Evolutionary conservation across 1,140 invertebrate genomes (phyloP), one percentile per base, ranked within the genome.

Genomic region (Rhynchophorus ferrugineus): DNA sequence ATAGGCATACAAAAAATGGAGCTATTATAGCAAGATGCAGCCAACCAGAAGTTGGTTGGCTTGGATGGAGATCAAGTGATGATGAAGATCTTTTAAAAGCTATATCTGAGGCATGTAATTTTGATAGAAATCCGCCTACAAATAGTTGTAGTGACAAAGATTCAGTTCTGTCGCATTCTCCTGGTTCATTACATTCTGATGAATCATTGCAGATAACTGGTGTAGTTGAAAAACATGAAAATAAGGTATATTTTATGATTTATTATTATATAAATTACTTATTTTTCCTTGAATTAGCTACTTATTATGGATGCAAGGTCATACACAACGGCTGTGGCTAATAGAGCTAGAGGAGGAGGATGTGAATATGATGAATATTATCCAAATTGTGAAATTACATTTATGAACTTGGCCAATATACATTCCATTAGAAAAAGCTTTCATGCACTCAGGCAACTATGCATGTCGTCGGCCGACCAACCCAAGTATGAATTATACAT

Each of bases 351-450:
- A 51, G 94, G 95, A 21, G 95, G 95, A 41, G 95, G 95, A 17
- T 93, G 87, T 70, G 95, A 98, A 71, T 95, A 89, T 71, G 81
- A 85, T n/a, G 89, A 92, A 70, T 95, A 95, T 77, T 98, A 98
- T 75, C 83, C 86, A 0, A 84, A 80, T 62, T 90, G 91, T 64
- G 93, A 97, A 71, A 93, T 98, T 49, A 84, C 93, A 67, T 98
- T 96, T 69, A 97, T 98, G 93, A 89, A 89, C 71, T 73, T 98
- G 68, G 88, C 92, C 42, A 98, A 98, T 72, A 98, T 98, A 56
- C 95, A 98, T 73, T 83, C 87, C 44, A 90, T 98, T 62, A 77
- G 95, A 22, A 91, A 90, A 60, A 87, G 85, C 67, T 90, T 89
- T 69, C 84, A 87, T 46, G 79, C 84, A 19, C 73, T 90, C 19